Evolutionary conservation across 2,113 vertebrate species (phyloP), one percentile per base, ranked within the genome.

Genomic region (Noturus placidus): DNA sequence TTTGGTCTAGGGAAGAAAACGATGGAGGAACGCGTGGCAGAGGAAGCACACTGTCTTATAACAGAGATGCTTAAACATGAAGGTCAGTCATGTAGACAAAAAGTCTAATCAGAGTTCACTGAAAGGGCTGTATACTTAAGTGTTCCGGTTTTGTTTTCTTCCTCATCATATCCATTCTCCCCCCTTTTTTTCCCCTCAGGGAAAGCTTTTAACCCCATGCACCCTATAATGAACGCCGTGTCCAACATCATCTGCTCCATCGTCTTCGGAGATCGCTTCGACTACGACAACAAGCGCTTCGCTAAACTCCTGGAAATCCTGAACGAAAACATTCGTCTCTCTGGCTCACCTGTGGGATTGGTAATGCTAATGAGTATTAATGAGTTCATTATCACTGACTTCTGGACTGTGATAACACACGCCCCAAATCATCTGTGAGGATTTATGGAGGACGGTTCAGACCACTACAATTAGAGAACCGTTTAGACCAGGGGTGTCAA

Each of bases 171-270:
- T 50, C 61, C 14, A 30, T 83, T 19, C 52, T 35, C n/a, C 33
- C 2, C 13, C 67, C 57, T 30, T 84, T 30, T 86, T 30, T n/a
- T 30, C 27, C n/a, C 70, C 67, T 7, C 46, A 93, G 92, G 90
- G 2, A 67, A 85, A 15, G 17, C 89, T 0, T 77, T 92, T 0
- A 56, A 93, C 69, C 91, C 92, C 3, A 67, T 85, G 14, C 85
- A 84, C 38, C 61, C 74, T 33, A 59, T 93, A 25, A 82, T 90
- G 42, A 92, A 92, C 17, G 89, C 90, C 0, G 78, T 89, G 1
- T 90, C 92, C 78, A 93, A 93, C 76, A 92, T 93, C 10, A 93
- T 93, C 87, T 92, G 92, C 88, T 91, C 91, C 33, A 87, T 93
- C 2, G 84, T 92, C 50, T 92, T 93, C 27, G 92, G 92, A 52